These are phyloP conservation scores for Excalfactoria chinensis DNA, from an alignment of 2,113 vertebrate genomes.

Conservation along the genomic window DNA sequence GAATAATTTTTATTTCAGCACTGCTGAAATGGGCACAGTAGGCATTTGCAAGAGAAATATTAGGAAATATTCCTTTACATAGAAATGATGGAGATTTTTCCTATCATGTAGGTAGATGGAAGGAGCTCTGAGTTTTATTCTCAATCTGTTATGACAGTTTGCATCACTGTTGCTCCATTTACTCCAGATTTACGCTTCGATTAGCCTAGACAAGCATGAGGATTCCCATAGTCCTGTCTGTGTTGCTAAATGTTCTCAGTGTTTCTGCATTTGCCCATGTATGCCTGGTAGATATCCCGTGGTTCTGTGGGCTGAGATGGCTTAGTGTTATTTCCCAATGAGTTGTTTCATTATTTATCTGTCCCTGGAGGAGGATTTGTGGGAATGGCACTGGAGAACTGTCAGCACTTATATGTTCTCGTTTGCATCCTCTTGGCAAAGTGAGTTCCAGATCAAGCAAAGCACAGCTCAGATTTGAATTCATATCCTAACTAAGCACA, in stretches of 20 bases:
- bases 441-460: conserved; percentile 58
- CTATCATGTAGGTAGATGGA: not conserved
- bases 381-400: conserved; percentile 47
- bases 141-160: conserved; percentile 48
- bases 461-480: not conserved
- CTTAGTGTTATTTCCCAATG: conserved; percentile 20
- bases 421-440: conserved; percentile 51
- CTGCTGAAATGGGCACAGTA: not conserved
- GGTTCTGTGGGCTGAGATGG: conserved; percentile 18
- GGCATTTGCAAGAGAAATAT: not conserved
- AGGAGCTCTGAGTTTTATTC: not conserved
- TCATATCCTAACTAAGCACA: not conserved
- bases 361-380: conserved; percentile 45
- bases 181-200: conserved; percentile 12
- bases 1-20: not conserved
- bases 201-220: conserved; percentile 30
- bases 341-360: conserved; percentile 57
- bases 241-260: conserved; percentile 51
- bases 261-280: conserved; percentile 39
- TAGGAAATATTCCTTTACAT: not conserved
- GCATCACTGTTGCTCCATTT: conserved; percentile 55
- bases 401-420: conserved; percentile 42
- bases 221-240: conserved; percentile 11
- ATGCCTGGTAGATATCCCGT: conserved; percentile 35
- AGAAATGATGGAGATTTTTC: conserved; percentile 16